Evolutionary conservation across 2,113 vertebrate species (phyloP), one percentile per base, ranked within the genome.

Genomic region (Xenus cinereus): DNA sequence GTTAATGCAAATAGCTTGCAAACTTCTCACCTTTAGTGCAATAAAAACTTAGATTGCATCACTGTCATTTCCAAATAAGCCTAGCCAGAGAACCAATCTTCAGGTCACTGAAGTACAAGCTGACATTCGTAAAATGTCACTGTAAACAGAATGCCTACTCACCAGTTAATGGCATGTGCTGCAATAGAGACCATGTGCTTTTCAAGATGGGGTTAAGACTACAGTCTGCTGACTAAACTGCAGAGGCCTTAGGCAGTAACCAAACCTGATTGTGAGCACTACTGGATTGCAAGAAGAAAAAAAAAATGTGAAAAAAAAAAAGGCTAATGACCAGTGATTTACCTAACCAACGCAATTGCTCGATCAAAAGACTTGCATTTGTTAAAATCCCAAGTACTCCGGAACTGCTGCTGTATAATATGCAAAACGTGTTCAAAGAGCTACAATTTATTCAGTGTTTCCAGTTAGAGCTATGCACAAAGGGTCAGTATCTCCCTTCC

Each of bases 111-210:
- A 97, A 83, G 93, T 76, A 96, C 68, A 93, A 98, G 97, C 93
- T 97, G 98, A 98, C 98, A 98, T 94, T 95, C 84, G 87, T 62
- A 41, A 96, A 84, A 89, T 84, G 86, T 67, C 72, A n/a, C 35
- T 43, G 74, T 97, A 97, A 96, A 97, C 89, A 93, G 97, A 96
- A 98, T 97, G 97, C 97, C 98, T 98, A 98, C 98, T 98, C 97
- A 98, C 98, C 98, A 98, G 98, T 97, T 97, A 98, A 97, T 97
- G 97, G 96, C 95, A 98, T 98, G 98, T 98, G 98, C 98, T 98
- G 98, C 96, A 64, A 98, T 97, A 98, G 97, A 98, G 98, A 98
- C 97, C 98, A 97, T 97, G 97, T 96, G 97, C 97, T 97, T 98
- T 98, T 98, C 97, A 97, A 98, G 98, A 97, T 97, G 97, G 96